Conservation (phyloP, 2,113 vertebrate species). For the Eudyptes chrysolophus region DNA sequence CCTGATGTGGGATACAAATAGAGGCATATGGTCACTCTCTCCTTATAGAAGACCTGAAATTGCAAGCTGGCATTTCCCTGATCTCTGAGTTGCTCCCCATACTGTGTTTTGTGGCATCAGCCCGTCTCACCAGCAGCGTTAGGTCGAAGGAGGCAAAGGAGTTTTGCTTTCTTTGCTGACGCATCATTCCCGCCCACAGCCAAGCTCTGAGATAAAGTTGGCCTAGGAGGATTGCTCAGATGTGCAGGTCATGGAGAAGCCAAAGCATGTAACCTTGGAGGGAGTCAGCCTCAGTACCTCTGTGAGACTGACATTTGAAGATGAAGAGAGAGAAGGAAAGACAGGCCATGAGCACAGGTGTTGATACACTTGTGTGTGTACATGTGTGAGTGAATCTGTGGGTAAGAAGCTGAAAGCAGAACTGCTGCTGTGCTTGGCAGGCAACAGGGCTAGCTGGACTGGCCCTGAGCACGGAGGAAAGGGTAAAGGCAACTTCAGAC, state of each 20-base stretch:
- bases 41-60: not conserved
- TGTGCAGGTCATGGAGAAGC: not conserved
- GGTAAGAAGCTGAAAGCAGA: not conserved
- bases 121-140: not conserved
- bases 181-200: not conserved
- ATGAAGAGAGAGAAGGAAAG: not conserved
- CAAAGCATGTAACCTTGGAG: not conserved
- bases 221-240: not conserved
- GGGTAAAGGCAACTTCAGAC: not conserved
- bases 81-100: not conserved
- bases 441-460: not conserved
- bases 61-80: not conserved
- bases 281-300: not conserved
- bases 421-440: not conserved
- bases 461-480: not conserved
- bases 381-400: not conserved
- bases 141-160: not conserved
- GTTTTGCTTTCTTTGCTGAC: not conserved
- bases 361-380: not conserved
- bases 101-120: not conserved
- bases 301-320: not conserved
- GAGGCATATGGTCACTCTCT: not conserved
- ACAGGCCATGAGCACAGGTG: accelerated
- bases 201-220: not conserved
- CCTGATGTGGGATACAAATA: not conserved